These are phyloP conservation scores for Cheilosia grossa DNA, from an alignment of 2,888 invertebrate species.

Conservation along the genomic window DNA sequence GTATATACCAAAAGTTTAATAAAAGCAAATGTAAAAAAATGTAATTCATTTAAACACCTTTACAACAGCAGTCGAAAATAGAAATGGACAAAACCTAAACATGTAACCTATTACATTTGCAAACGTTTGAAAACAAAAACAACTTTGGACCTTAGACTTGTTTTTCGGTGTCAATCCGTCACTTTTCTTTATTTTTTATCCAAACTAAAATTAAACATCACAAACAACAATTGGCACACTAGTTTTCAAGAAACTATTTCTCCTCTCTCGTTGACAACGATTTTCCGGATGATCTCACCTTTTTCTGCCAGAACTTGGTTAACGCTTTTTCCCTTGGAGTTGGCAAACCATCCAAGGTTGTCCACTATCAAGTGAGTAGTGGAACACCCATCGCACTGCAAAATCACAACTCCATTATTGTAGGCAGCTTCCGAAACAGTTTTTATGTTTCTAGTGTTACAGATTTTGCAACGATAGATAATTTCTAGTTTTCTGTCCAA, in stretches of 20 bases:
- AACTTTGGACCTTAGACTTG: neutral
- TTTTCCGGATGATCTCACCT: constrained; percentile 77
- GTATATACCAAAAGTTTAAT: too few species aligned
- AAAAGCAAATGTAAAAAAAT: too few species aligned
- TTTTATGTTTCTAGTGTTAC: constrained; percentile 81
- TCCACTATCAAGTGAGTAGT: constrained; percentile 81
- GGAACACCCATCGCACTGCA: constrained; percentile 81
- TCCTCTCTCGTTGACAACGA: constrained; percentile 80
- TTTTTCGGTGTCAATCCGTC: constrained; percentile 15
- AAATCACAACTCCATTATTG: constrained; percentile 80
- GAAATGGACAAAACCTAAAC: too few species aligned
- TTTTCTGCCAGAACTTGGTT: constrained; percentile 80
- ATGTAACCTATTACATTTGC: too few species aligned
- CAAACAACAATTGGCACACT: constrained; percentile 28
- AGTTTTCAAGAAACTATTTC: constrained; percentile 77
- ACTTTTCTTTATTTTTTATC: constrained; percentile 1
- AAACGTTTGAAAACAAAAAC: neutral
- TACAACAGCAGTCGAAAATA: too few species aligned
- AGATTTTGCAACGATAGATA: constrained; percentile 81
- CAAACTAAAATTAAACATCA: constrained; percentile 38
- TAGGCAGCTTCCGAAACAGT: constrained; percentile 81
- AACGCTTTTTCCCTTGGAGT: constrained; percentile 78
- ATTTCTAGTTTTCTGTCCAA: constrained; percentile 80
- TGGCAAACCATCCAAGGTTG: constrained; percentile 80
- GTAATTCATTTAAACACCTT: too few species aligned